These are phyloP conservation scores for Coracopsis vasa DNA, from an alignment of 2,113 vertebrate species.

Conservation along the genomic window DNA sequence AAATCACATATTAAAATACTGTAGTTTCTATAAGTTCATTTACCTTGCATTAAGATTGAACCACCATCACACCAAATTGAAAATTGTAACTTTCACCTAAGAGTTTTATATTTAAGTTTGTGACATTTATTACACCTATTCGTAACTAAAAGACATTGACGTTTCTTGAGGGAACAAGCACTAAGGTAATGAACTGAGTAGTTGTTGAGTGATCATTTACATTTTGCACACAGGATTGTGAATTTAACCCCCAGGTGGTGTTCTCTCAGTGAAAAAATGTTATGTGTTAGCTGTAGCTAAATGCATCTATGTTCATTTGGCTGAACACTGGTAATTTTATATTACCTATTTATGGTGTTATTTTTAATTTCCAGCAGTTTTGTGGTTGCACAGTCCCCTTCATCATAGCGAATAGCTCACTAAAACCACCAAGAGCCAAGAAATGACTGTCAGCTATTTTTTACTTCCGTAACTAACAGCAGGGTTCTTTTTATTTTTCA, in stretches of 20 bases:
- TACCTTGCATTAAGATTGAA: background rate
- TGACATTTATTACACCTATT: background rate
- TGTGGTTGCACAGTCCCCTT: background rate
- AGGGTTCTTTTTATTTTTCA: constrained; percentile 43
- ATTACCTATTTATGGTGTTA: background rate
- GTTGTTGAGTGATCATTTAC: background rate
- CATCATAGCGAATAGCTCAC: background rate
- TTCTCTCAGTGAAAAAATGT: background rate
- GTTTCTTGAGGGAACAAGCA: background rate
- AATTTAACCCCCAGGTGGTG: background rate
- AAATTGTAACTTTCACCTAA: background rate
- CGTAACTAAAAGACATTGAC: background rate
- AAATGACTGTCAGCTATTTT: constrained; percentile 40
- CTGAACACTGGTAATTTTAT: background rate
- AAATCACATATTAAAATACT: background rate
- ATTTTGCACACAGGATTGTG: background rate
- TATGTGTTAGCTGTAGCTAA: background rate
- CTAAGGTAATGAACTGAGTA: background rate
- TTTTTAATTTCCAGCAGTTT: constrained; percentile 27
- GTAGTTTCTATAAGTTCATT: background rate
- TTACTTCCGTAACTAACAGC: constrained; percentile 17
- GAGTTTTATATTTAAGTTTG: background rate
- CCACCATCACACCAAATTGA: background rate
- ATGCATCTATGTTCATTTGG: background rate
- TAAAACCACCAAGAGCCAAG: constrained; percentile 13